Evolutionary conservation across 2,888 invertebrate species (phyloP), one percentile per base, ranked within the genome.

Genomic region (Zygaena filipendulae): DNA sequence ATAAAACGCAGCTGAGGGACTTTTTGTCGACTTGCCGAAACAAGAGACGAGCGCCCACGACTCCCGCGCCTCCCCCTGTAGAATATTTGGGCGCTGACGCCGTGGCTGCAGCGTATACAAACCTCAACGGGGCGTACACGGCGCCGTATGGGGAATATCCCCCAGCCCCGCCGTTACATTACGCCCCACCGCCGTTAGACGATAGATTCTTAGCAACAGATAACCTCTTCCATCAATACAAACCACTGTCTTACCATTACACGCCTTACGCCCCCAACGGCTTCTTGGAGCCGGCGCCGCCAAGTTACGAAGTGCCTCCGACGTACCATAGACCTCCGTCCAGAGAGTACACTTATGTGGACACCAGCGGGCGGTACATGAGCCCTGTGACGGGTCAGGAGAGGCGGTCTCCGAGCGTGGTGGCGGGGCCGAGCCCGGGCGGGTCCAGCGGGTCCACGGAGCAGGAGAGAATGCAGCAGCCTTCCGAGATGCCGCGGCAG

Each of bases 1-100:
- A 96, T 75, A 97, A 97, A 69, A 94, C 95, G 3, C 96, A 96
- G 59, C 81, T 96, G 12, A 82, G 95, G 25, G 96, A 97, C 72
- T 95, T 96, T 61, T 75, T 95, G 2, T 94, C 95, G 9, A 95
- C 95, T 8, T 95, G 95, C 59, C 85, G 95, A 38, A 90, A 89
- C 38, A 92, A 92, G 55, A 84, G 91, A 58, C 85, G 88, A 69
- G 71, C 58, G 1, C 75, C 72, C 29, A 77, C 71, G 4, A 84
- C 74, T 4, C 84, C 84, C 3, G 82, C 82, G 1, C 84, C 85
- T 3, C 84, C 85, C 3, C 84, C 87, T 0, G 87, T 88, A 10
- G 89, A 89, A 45, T 89, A 90, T 45, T 67, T 89, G 36, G 82
- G 85, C 9, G 83, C 87, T 2, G 87, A 86, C 38, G 84, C 86